Evolutionary conservation across 2,113 vertebrate species (phyloP).

Genomic region (Sylvicapra grimmia): DNA sequence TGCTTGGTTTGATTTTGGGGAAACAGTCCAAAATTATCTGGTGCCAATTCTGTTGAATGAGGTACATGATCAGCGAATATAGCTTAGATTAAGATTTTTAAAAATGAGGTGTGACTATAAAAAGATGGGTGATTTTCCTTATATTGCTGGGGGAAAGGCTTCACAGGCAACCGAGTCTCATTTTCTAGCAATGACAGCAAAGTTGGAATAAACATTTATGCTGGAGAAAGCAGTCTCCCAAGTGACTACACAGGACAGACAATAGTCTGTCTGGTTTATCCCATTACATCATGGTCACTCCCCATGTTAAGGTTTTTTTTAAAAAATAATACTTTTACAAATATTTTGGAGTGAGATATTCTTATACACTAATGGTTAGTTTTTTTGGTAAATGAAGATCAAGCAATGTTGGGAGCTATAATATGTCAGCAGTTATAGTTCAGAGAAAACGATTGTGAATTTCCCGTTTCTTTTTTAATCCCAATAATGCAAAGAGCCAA

Average conservation of each 20-base stretch:
- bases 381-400: background rate
- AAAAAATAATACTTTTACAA: background rate
- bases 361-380: background rate
- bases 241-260: background rate
- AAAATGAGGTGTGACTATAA: background rate
- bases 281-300: background rate
- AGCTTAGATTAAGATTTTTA: background rate
- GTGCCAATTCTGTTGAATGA: constrained; percentile 23
- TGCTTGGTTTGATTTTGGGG: constrained; percentile 38
- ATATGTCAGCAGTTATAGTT: background rate
- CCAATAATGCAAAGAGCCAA: background rate
- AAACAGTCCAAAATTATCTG: constrained; percentile 7
- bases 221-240: background rate
- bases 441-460: background rate
- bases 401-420: background rate
- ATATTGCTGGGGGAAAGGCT: background rate
- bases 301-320: background rate
- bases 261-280: background rate
- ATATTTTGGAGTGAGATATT: background rate
- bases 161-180: background rate
- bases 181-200: background rate
- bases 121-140: background rate
- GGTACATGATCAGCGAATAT: background rate
- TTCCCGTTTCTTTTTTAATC: background rate
- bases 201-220: background rate